A percentile compares a stretch with the other conserved stretches of the same genome.
Evolutionary conservation across 92 coral and sea anemone species (phyloP).

Genomic region (Palythoa heliodiscus): DNA sequence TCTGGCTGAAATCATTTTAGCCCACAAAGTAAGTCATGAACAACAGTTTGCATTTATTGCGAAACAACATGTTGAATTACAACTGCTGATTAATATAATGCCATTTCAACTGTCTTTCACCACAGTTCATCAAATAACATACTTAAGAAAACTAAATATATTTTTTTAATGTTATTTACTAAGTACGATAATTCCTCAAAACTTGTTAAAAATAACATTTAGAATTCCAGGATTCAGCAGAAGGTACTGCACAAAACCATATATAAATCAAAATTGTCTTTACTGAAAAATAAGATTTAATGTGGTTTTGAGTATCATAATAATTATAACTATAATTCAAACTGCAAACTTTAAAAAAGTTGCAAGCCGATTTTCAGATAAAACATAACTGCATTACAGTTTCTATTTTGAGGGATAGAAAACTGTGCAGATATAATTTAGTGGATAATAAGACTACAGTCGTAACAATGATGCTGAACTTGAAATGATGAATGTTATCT

Average conservation of each 20-base stretch:
- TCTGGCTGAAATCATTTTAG: constrained; percentile 59
- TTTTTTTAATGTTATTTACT: not conserved
- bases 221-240: not conserved
- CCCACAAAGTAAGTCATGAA: constrained; percentile 34
- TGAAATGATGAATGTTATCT: not conserved
- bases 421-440: not conserved
- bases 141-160: not conserved
- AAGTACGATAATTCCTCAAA: not conserved
- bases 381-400: too few species aligned
- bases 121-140: not conserved
- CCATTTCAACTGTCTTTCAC: not conserved
- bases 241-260: not conserved
- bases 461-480: not conserved
- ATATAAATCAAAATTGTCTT: not conserved
- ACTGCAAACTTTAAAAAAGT: too few species aligned
- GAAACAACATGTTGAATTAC: constrained; percentile 8
- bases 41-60: not conserved
- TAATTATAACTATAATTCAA: too few species aligned
- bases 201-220: not conserved
- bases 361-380: too few species aligned
- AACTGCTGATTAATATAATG: not conserved
- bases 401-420: not conserved
- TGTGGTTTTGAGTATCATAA: too few species aligned
- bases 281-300: too few species aligned
- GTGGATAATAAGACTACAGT: not conserved